Evolutionary conservation across 2,113 vertebrate genomes (phyloP), one percentile per base, ranked within the genome.

Genomic region (Beaufortia kweichowensis): DNA sequence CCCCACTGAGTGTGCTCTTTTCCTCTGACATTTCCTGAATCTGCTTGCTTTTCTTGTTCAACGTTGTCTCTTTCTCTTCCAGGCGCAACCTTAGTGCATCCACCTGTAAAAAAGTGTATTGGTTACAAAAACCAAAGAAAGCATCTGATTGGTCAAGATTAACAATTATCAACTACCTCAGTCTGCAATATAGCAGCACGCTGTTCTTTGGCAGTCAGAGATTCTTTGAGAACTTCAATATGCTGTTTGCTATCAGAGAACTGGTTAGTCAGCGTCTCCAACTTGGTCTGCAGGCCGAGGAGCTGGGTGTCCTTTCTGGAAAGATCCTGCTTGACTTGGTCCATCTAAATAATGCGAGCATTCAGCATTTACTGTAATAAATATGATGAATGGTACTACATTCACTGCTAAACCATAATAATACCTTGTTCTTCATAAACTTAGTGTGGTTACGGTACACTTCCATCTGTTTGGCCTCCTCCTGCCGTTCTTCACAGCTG

Each of bases 361-460:
- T n/a, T 69, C 5, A 3, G 29, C 11, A 23, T 33, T 50, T 55
- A 11, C 55, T 55, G 33, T 55, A 48, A 48, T 39, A 5, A 39
- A 39, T 39, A 1, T 39, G n/a, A 39, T 48, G 1, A 48, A 17
- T 48, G 15, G 17, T 48, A 1, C 14, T 48, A 17, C 2, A 48
- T 48, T 17, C 17, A 17, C 12, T 48, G 43, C 43, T 48, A 19
- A 19, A 46, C 14, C 43, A 15, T 46, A 15, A 1, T 46, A 15
- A 46, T 86, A 98, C 97, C 97, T 99, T 99, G 78, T 96, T 99
- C 84, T 99, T 99, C 97, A 98, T 99, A 87, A 98, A 98, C 85
- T 98, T 98, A 50, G 96, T 98, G 88, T 98, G 97, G 86, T 96
- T 98, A 59, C 96, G 94, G 82, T 99, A 98, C 69, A 99, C 96